Conservation (phyloP, 2,888 invertebrate genomes). For the Cephus pygmeus region DNA sequence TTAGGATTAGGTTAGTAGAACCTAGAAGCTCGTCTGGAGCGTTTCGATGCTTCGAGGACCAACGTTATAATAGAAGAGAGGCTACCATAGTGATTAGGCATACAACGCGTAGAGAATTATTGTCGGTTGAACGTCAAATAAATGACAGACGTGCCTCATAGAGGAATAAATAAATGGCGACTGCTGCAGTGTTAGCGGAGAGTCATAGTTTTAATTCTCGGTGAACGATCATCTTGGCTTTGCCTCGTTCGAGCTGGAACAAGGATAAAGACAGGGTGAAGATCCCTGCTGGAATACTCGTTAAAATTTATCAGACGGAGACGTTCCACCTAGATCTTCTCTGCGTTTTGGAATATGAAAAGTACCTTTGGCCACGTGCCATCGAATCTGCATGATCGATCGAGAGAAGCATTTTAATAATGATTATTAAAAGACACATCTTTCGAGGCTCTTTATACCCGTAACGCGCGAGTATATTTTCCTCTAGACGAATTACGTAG, state of each 20-base stretch:
- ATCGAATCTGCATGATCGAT: background rate
- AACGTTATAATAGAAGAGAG: conserved; percentile 43
- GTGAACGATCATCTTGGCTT: background rate
- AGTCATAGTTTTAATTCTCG: background rate
- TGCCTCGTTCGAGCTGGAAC: background rate
- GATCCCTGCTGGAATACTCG: background rate
- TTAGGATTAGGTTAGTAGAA: background rate
- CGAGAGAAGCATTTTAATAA: background rate
- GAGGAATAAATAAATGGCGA: conserved; percentile 3
- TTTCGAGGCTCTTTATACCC: background rate
- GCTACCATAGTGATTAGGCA: conserved; percentile 56
- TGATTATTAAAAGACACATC: background rate
- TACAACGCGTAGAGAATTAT: conserved; percentile 26
- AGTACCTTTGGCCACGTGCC: background rate
- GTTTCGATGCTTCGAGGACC: background rate
- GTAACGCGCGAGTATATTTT: background rate
- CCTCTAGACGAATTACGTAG: background rate
- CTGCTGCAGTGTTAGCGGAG: background rate
- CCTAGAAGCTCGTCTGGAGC: background rate
- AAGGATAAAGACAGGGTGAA: background rate
- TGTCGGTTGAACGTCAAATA: background rate
- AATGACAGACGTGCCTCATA: background rate
- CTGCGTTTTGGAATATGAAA: background rate
- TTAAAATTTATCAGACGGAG: background rate
- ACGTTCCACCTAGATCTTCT: background rate